These are phyloP conservation scores for Drosophila arawakana DNA, from an alignment of 1,140 invertebrate species.

Conservation along the genomic window DNA sequence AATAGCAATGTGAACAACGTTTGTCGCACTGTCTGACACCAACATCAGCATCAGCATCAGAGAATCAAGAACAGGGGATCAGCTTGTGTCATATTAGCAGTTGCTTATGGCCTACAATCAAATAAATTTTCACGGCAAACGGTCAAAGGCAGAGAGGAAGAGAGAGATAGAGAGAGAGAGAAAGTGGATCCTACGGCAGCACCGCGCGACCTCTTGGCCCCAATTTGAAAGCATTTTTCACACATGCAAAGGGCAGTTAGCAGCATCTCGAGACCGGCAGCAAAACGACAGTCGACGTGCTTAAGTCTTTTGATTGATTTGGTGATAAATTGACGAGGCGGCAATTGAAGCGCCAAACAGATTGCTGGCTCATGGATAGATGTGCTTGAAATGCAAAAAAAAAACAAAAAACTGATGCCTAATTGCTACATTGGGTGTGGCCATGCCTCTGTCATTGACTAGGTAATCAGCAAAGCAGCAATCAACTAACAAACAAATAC, in stretches of 20 bases:
- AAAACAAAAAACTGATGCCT: conserved; percentile 39
- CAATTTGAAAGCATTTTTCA: conserved; percentile 63
- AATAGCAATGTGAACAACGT: conserved; percentile 25
- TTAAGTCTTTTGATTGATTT: conserved; percentile 79
- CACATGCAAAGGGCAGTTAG: conserved; percentile 41
- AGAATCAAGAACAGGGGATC: conserved; percentile 39
- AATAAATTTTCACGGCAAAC: conserved; percentile 81
- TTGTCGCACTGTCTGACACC: conserved; percentile 20
- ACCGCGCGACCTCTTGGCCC: conserved; percentile 51
- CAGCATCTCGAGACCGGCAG: conserved; percentile 19
- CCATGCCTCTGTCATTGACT: conserved; percentile 31
- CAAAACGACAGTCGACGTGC: conserved; percentile 43
- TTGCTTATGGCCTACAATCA: conserved; percentile 80
- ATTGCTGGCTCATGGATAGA: conserved; percentile 63
- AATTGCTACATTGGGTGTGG: conserved; percentile 55
- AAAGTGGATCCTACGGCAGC: not conserved
- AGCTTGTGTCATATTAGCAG: conserved; percentile 80
- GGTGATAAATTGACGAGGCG: conserved; percentile 80
- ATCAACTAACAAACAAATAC: not conserved
- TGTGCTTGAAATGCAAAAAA: conserved; percentile 26
- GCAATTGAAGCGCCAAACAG: conserved; percentile 68
- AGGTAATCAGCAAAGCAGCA: conserved; percentile 25
- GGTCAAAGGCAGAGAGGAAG: conserved; percentile 65
- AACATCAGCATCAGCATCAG: conserved; percentile 13
- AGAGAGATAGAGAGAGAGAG: no score